Evolutionary conservation across 2,797 vertebrate genomes (phyloP).

Genomic region (Dendrocincla tyrannina): DNA sequence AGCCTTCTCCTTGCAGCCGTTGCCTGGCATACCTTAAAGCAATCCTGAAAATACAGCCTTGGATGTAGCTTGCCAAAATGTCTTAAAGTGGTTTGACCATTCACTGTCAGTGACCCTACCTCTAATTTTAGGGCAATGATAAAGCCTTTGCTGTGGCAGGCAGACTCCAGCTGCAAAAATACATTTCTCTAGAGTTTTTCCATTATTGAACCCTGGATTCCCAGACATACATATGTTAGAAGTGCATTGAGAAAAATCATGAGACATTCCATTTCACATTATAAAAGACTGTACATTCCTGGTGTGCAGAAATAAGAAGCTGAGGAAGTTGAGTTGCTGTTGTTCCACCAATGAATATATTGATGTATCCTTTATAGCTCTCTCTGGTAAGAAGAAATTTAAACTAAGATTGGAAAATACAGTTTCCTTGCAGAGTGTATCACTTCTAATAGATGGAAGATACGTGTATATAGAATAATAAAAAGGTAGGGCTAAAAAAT

Average conservation of each 20-base stretch:
- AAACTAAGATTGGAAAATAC: slow-evolving; percentile 22
- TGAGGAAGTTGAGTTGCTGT: background rate
- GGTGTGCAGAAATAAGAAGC: background rate
- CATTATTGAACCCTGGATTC: background rate
- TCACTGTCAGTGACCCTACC: background rate
- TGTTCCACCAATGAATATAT: slow-evolving; percentile 1
- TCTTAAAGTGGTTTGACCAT: background rate
- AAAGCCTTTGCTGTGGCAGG: background rate
- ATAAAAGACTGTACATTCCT: background rate
- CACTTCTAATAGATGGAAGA: background rate
- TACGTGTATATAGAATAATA: background rate
- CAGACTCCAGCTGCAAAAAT: background rate
- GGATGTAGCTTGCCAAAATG: background rate
- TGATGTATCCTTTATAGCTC: slow-evolving; percentile 23
- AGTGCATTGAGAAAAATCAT: slow-evolving; percentile 32
- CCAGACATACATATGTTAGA: background rate
- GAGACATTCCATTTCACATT: slow-evolving; percentile 28
- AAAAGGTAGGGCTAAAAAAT: background rate
- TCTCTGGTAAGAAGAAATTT: slow-evolving; percentile 42
- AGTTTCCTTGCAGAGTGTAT: background rate
- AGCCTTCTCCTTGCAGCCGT: background rate
- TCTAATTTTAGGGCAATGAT: slow-evolving; percentile 1
- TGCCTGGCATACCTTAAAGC: background rate
- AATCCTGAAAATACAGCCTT: background rate
- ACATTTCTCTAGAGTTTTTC: slow-evolving; percentile 19